phyloP scores from a whole-genome alignment of 2,888 invertebrate genomes.

The Himalopsyche anomala region DNA sequence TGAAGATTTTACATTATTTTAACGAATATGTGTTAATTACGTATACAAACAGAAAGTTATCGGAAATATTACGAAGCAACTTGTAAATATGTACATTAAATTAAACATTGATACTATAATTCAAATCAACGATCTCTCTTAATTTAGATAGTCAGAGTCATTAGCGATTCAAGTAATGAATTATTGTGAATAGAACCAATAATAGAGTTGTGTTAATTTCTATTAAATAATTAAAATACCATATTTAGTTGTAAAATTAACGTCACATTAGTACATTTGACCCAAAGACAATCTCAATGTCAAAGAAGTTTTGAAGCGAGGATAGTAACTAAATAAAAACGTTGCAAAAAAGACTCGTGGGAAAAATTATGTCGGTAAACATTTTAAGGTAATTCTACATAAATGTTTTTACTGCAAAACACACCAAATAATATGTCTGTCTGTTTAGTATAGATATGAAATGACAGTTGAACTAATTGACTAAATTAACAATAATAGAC shows the following conservation, averaged over 20 bases:
- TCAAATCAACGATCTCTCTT: too few species aligned
- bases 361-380: neutral
- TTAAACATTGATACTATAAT: too few species aligned
- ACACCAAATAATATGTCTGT: neutral
- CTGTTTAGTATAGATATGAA: neutral
- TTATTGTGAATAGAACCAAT: too few species aligned
- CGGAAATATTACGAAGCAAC: neutral
- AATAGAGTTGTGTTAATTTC: too few species aligned
- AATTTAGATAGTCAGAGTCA: too few species aligned
- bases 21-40: neutral
- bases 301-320: neutral
- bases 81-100: neutral
- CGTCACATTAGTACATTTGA: neutral
- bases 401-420: neutral
- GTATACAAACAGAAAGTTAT: neutral
- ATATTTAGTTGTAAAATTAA: too few species aligned
- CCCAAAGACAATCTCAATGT: neutral
- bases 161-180: too few species aligned
- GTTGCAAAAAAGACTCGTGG: neutral
- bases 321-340: neutral
- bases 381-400: neutral
- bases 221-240: too few species aligned
- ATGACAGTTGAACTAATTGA: neutral
- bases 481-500: constrained; percentile 3
- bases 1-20: neutral